Evolutionary conservation across 2,797 vertebrate genomes (phyloP).

Genomic region (Bryconaethiops microstoma): DNA sequence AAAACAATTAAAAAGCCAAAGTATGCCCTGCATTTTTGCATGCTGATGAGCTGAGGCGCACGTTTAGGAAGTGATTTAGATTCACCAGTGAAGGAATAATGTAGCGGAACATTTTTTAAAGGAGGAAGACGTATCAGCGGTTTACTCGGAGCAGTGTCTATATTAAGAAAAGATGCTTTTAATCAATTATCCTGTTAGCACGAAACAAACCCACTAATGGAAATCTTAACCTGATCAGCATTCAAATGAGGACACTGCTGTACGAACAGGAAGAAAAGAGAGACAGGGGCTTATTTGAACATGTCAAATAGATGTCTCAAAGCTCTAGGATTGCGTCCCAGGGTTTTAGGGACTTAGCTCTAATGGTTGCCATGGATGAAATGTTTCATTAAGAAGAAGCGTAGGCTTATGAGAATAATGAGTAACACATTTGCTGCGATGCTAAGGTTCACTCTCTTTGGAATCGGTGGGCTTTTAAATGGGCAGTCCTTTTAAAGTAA

Average conservation of each 20-base stretch:
- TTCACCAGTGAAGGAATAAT: conserved; percentile 43
- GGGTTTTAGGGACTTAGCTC: conserved; percentile 29
- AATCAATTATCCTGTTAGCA: conserved; percentile 59
- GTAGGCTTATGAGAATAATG: conserved; percentile 29
- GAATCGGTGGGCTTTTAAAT: conserved; percentile 38
- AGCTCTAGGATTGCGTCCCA: conserved; percentile 29
- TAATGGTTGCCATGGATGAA: conserved; percentile 49
- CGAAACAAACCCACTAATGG: conserved; percentile 58
- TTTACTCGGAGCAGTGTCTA: conserved; percentile 45
- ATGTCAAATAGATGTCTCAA: conserved; percentile 33
- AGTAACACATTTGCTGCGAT: conserved; percentile 12
- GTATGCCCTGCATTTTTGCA: conserved; percentile 52
- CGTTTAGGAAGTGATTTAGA: conserved; percentile 38
- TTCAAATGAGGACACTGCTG: conserved; percentile 47
- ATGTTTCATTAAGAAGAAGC: conserved; percentile 44
- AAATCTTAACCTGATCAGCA: conserved; percentile 59
- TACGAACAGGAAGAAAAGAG: conserved; percentile 23
- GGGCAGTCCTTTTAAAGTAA: conserved; percentile 28
- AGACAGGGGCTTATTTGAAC: conserved; percentile 27
- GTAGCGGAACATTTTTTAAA: conserved; percentile 34
- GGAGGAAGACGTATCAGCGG: conserved; percentile 32
- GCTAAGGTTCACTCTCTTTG: conserved; percentile 12
- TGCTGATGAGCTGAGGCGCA: conserved; percentile 50
- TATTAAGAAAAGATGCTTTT: conserved; percentile 48
- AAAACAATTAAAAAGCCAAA: conserved; percentile 42